Evolutionary conservation across 2,113 vertebrate species (phyloP).

Genomic region (Actenoides hombroni): DNA sequence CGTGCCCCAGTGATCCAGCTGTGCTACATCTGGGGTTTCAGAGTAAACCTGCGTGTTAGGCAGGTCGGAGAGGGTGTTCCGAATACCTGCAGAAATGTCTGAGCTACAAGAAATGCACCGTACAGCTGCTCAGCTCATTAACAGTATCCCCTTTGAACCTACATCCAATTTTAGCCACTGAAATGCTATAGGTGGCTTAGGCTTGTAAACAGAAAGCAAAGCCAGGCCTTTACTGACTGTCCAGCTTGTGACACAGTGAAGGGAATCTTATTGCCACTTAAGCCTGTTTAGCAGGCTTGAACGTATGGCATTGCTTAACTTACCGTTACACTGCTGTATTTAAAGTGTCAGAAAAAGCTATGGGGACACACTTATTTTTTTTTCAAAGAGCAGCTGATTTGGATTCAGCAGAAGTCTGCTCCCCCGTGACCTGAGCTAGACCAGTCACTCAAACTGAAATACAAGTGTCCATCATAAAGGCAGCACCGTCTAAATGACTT

Average conservation of each 20-base stretch:
- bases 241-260: background rate
- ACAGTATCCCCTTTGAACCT: background rate
- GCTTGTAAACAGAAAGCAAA: background rate
- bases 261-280: background rate
- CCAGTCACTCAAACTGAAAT: background rate
- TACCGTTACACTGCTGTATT: background rate
- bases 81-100: background rate
- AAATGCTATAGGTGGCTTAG: background rate
- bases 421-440: background rate
- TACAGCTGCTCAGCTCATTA: conserved; percentile 13
- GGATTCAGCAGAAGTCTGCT: background rate
- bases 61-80: background rate
- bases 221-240: background rate
- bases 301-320: background rate
- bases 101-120: background rate
- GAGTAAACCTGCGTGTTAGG: background rate
- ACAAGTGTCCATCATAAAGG: background rate
- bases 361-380: background rate
- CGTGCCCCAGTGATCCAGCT: background rate
- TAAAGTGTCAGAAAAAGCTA: background rate
- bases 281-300: background rate
- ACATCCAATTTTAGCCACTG: conserved; percentile 8
- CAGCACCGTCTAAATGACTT: background rate
- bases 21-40: background rate
- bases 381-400: background rate